phyloP scores from a whole-genome alignment of 2,113 vertebrate species.

The Pedetes capensis region DNA sequence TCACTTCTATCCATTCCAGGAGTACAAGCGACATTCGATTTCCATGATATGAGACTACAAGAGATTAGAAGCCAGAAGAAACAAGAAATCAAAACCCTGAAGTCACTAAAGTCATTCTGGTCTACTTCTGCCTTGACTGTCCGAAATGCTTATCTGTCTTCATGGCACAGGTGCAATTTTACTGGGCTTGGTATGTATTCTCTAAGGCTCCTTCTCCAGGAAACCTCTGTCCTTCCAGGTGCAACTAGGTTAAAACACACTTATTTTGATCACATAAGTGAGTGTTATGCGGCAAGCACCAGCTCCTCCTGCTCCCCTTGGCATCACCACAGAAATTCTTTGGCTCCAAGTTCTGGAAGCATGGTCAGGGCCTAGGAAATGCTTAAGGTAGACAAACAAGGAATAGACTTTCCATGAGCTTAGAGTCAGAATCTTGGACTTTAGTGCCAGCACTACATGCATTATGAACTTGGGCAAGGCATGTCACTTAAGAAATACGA shows the following conservation, averaged over 20 bases:
- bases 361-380: not conserved
- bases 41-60: not conserved
- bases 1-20: not conserved
- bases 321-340: not conserved
- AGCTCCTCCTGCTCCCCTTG: not conserved
- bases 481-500: not conserved
- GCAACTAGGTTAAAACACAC: not conserved
- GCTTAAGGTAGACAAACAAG: not conserved
- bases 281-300: not conserved
- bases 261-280: not conserved
- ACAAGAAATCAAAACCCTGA: not conserved
- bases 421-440: not conserved
- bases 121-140: not conserved
- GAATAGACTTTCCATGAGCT: not conserved
- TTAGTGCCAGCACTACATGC: not conserved
- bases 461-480: not conserved
- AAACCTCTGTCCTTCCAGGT: not conserved
- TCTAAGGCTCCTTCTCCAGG: not conserved
- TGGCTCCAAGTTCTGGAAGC: not conserved
- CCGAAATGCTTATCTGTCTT: not conserved
- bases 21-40: not conserved
- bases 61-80: not conserved
- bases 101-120: not conserved
- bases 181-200: not conserved
- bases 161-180: not conserved